Conservation (phyloP, 2,888 invertebrate genomes). For the Orchesellides sinensis region DNA sequence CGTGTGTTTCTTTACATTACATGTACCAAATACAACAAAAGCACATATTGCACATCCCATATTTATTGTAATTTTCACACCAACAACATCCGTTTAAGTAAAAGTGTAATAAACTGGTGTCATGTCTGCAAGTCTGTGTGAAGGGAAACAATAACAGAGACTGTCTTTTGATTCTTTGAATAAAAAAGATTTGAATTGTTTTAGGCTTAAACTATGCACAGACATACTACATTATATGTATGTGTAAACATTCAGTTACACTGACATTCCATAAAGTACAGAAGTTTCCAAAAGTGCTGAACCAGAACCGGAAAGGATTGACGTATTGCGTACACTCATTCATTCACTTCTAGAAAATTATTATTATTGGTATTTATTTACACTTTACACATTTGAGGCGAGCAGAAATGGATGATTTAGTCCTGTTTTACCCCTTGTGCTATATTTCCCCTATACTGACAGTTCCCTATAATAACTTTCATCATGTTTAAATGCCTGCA, state of each 20-base stretch:
- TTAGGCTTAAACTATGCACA: conserved; percentile 1
- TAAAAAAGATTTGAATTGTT: not conserved
- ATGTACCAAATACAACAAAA: conserved; percentile 5
- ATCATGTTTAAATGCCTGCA: too few species aligned
- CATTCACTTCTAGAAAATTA: conserved; percentile 25
- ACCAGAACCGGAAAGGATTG: conserved; percentile 50
- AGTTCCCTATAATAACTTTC: too few species aligned
- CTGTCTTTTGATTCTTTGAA: conserved; percentile 32
- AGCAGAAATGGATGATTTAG: too few species aligned
- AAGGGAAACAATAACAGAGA: conserved; percentile 51
- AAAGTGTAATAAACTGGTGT: conserved; percentile 53
- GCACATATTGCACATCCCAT: too few species aligned
- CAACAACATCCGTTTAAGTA: conserved; percentile 53
- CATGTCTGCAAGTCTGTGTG: conserved; percentile 39
- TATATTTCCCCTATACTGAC: too few species aligned
- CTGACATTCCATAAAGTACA: conserved; percentile 1
- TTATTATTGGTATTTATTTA: too few species aligned
- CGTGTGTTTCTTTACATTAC: conserved; percentile 38
- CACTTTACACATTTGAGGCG: too few species aligned
- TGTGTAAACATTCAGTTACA: not conserved
- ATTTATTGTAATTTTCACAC: conserved; percentile 52
- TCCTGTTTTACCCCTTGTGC: too few species aligned
- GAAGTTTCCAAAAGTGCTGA: conserved; percentile 1
- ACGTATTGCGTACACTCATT: conserved; percentile 38
- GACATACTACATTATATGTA: not conserved